Percentiles rank a stretch among this genome's conserved stretches.
Conservation (phyloP, 2,797 vertebrate species). For the Eremophila alpestris region DNA sequence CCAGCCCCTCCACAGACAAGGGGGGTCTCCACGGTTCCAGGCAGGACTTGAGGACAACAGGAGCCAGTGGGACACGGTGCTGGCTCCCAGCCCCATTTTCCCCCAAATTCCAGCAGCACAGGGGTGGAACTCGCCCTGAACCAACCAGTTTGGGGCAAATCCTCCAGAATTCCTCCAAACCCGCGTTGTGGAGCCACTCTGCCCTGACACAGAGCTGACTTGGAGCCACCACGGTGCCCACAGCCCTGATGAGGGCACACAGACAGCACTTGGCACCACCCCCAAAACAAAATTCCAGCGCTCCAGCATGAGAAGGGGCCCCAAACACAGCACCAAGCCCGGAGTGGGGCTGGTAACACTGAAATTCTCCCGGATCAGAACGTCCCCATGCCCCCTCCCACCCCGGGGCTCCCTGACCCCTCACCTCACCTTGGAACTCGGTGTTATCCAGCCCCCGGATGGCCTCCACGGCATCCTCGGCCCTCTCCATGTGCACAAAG, state of each 20-base stretch:
- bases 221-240: background rate
- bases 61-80: background rate
- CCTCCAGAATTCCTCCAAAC: background rate
- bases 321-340: rapidly evolving
- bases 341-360: rapidly evolving
- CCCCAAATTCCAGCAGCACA: background rate
- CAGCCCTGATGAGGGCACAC: background rate
- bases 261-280: background rate
- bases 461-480: conserved; percentile 85
- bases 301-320: rapidly evolving
- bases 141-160: background rate
- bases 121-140: rapidly evolving
- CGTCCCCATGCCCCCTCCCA: background rate
- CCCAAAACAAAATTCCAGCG: background rate
- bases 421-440: conserved; percentile 8
- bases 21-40: rapidly evolving
- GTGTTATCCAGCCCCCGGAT: conserved; percentile 89
- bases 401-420: background rate
- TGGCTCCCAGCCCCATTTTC: background rate
- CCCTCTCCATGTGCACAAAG: conserved; percentile 95
- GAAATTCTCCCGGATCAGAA: background rate
- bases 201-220: rapidly evolving
- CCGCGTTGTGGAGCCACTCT: rapidly evolving
- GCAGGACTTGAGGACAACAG: background rate
- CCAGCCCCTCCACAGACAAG: too few species aligned